Base-by-base conservation (phyloP, 1,140 invertebrate species). In the Drosophila setifemur region DNA sequence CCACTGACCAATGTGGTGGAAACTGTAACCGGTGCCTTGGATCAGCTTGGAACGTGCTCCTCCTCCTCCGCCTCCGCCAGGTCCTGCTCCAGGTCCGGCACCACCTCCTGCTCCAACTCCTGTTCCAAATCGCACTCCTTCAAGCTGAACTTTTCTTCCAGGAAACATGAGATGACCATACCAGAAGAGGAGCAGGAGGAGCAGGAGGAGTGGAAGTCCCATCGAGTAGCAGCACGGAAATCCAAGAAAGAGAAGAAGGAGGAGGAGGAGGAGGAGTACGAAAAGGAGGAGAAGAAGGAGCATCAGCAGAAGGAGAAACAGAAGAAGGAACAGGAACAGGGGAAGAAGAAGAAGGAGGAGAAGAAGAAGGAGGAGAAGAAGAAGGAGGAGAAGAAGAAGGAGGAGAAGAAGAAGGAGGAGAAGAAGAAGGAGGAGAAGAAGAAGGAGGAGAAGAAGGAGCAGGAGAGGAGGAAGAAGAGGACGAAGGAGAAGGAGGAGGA, bases 121-220 rank as follows among this genome's bases (percentile, higher is more conserved):
- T n/a, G n/a, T n/a, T n/a, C n/a, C n/a, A n/a, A n/a, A n/a, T n/a
- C n/a, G n/a, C 31, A 16, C 2, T 1, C 25, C 8, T 21, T 21
- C 7, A 18, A 12, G 3, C 0, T 11, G 1, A 14, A 19, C n/a
- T n/a, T n/a, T 4, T 7, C 47, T 1, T 55, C 44, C 0, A 54
- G 28, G 4, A 73, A 60, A 0, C 12, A 55, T n/a, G 73, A 82
- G 14, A 35, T 78, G 40, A 25, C 50, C 21, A 85, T 82, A 44
- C 78, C 78, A 0, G 79, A 85, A 9, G 33, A 78, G 8, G 33
- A 78, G 11, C 42, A 33, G 5, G 66, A 71, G 9, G 67, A 71
- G 54, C 66, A 3, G 31, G 23, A 6, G 8, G 1, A 2, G 4
- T 26, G 48, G n/a, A 25, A 31, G 28, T 47, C 7, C n/a, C 50